Evolutionary conservation across 1,140 invertebrate genomes (phyloP), one percentile per base, ranked within the genome.

Genomic region (Bursaphelenchus mucronatus): DNA sequence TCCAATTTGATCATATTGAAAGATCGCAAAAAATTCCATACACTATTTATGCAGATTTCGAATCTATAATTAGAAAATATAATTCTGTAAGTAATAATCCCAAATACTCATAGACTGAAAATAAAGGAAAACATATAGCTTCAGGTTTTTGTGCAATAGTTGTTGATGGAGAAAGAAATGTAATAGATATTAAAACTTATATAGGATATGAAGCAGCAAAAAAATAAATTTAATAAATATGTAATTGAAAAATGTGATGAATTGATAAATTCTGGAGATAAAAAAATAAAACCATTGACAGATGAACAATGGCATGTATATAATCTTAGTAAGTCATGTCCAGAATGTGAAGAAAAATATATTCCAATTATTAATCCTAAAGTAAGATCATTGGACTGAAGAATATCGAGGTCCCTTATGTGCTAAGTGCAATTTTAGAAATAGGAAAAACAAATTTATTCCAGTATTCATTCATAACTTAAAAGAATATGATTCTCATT

Each of bases 381-480:
- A 64, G 65, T 68, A 3, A 67, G 63, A 64, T 66, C 63, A 64
- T 64, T 69, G 5, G 6, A 64, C 63, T 65, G 63, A 63, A 13
- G 30, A 64, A 66, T 64, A 7, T 68, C 43, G 63, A 66, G 7
- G 44, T 51, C 30, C 63, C 13, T 8, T 64, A 8, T 64, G 63
- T 66, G 44, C 40, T 39, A 39, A 51, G 7, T 64, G 63, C 44
- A 64, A 64, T 43, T 66, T 64, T 19, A 66, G 8, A 15, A 45
- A 66, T 15, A 64, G 66, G 63, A 64, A 68, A 64, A 11, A 17
- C 67, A 67, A 30, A 64, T 64, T n/a, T n/a, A n/a, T n/a, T n/a
- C n/a, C n/a, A n/a, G n/a, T n/a, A n/a, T n/a, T n/a, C n/a, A n/a
- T n/a, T n/a, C n/a, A n/a, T n/a, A n/a, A n/a, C n/a, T n/a, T n/a